These are phyloP conservation scores for Drosophila triauraria DNA, from an alignment of 1,140 invertebrate genomes.

Conservation along the genomic window DNA sequence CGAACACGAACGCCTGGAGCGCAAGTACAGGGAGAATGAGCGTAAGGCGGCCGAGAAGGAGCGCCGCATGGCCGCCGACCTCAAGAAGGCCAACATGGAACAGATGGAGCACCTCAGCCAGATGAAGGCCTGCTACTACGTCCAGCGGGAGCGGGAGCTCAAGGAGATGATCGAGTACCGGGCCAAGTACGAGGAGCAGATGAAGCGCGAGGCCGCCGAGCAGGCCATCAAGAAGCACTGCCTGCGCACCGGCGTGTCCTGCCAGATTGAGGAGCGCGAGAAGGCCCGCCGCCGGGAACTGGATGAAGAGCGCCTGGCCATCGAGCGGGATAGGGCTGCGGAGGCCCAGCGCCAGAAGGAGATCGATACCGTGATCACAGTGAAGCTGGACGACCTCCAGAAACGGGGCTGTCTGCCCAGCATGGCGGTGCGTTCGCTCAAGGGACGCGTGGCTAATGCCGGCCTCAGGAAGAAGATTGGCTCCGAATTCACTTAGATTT, in stretches of 20 bases:
- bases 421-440: slow-evolving; percentile 36
- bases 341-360: slow-evolving; percentile 60
- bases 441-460: slow-evolving; percentile 51
- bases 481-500: slow-evolving; percentile 25
- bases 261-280: slow-evolving; percentile 67
- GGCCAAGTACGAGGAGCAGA: slow-evolving; percentile 35
- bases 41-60: slow-evolving; percentile 50
- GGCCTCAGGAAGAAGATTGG: slow-evolving; percentile 45
- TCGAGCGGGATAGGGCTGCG: slow-evolving; percentile 15
- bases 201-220: slow-evolving; percentile 40
- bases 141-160: slow-evolving; percentile 52
- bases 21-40: slow-evolving; percentile 64
- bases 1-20: slow-evolving; percentile 63
- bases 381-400: slow-evolving; percentile 61
- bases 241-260: slow-evolving; percentile 46
- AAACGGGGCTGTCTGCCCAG: slow-evolving; percentile 55
- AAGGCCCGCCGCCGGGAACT: slow-evolving; percentile 48
- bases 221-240: slow-evolving; percentile 38
- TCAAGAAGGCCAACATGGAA: slow-evolving; percentile 54
- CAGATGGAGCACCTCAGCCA: slow-evolving; percentile 56
- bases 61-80: slow-evolving; percentile 33
- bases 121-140: slow-evolving; percentile 61
- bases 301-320: slow-evolving; percentile 45
- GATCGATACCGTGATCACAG: slow-evolving; percentile 66
- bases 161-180: slow-evolving; percentile 46